Base-by-base conservation (phyloP, 2,888 invertebrate genomes). In the Leptinotarsa haldemani region DNA sequence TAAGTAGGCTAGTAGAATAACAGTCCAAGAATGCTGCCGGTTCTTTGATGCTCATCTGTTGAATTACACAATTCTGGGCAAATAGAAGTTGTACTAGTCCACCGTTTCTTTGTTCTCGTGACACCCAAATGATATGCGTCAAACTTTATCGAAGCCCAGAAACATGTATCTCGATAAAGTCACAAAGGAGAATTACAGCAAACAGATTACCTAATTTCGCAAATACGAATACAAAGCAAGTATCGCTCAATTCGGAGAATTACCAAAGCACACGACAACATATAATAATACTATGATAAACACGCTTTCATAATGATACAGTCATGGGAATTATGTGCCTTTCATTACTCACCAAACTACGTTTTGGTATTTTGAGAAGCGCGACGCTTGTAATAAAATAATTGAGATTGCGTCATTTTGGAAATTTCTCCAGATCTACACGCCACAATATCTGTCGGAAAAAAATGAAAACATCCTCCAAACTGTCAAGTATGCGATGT, bases 1-100 rank as follows among this genome's bases (percentile, higher is more conserved):
- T 79, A 86, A 86, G 83, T 86, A 86, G 86, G 86, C 85, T 85
- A 86, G 85, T 86, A 78, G 85, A 85, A 82, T 85, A 84, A 77
- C 79, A 81, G 82, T 82, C 82, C 80, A 81, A 80, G 80, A 81
- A 77, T 81, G 76, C 74, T 78, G 74, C 74, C 68, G 77, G 63
- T 68, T 68, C 68, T 67, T 53, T 61, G 64, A 67, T 66, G 30
- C 76, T 76, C 80, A 79, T 79, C 78, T 78, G 73, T 61, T 30
- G 4, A 40, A 71, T 80, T 80, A 78, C 74, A 80, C 79, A 80
- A 79, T 75, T 52, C 15, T 46, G 46, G n/a, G 18, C n/a, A 67
- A 70, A 67, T 68, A 75, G 72, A 70, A 65, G 50, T 50, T 40
- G 46, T 50, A 40, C 40, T 9, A 72, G 61, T 61, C 30, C 16